A percentile compares a stretch with the other conserved stretches of the same genome.
Evolutionary conservation across 2,113 vertebrate species (phyloP).

Genomic region (Odontesthes bonariensis): DNA sequence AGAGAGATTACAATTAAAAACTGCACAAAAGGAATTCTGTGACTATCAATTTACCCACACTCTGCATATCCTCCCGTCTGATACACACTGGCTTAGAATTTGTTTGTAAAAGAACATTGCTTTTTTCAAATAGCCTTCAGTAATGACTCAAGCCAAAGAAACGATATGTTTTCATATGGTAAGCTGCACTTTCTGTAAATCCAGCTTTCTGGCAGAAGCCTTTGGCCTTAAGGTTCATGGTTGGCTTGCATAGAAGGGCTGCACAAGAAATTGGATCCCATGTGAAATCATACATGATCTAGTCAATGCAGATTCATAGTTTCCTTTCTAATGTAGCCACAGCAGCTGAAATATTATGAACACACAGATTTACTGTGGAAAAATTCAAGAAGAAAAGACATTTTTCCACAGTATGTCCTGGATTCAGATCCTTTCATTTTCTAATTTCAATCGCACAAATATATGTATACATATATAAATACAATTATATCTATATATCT

Average conservation of each 20-base stretch:
- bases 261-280: constrained; percentile 44
- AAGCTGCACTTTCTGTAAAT: constrained; percentile 57
- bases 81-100: constrained; percentile 30
- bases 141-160: constrained; percentile 39
- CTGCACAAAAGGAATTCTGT: constrained; percentile 39
- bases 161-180: constrained; percentile 59
- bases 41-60: constrained; percentile 44
- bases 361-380: not conserved
- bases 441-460: too few species aligned
- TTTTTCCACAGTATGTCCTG: too few species aligned
- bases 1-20: constrained; percentile 24
- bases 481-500: too few species aligned
- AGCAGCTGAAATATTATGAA: constrained; percentile 10
- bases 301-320: constrained; percentile 40
- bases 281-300: constrained; percentile 44
- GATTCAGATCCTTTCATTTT: too few species aligned
- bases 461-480: too few species aligned
- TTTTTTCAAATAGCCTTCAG: constrained; percentile 57
- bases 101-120: constrained; percentile 47
- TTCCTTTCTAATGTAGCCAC: constrained; percentile 6
- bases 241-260: constrained; percentile 36
- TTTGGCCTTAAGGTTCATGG: constrained; percentile 39
- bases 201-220: constrained; percentile 53
- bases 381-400: too few species aligned
- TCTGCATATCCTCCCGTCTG: constrained; percentile 19